Evolutionary conservation across 2,113 vertebrate species (phyloP).

Genomic region (Mungos mungo): DNA sequence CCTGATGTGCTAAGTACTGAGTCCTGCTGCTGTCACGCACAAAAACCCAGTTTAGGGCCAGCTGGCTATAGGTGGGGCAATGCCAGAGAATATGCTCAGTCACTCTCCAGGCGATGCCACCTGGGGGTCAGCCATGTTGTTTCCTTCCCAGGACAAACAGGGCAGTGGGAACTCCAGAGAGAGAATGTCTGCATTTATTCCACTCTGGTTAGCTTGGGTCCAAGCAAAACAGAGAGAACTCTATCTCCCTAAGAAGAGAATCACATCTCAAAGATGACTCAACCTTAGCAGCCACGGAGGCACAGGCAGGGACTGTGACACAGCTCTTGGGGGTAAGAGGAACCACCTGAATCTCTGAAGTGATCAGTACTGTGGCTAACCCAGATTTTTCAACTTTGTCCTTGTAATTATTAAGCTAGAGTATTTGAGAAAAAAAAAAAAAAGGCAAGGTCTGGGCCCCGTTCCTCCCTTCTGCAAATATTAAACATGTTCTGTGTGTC

Average conservation of each 20-base stretch:
- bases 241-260: background rate
- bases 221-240: background rate
- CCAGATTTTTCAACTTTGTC: background rate
- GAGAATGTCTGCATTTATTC: background rate
- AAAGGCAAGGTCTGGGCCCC: background rate
- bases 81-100: background rate
- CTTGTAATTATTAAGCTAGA: background rate
- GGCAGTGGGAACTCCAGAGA: background rate
- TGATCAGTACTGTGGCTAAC: background rate
- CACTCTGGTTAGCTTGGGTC: background rate
- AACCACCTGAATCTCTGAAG: background rate
- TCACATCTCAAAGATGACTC: background rate
- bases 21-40: background rate
- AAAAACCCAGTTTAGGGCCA: too few species aligned
- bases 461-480: background rate
- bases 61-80: background rate
- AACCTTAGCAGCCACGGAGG: background rate
- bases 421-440: background rate
- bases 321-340: background rate
- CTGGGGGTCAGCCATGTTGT: background rate
- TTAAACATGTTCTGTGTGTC: background rate
- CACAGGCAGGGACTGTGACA: rapidly evolving
- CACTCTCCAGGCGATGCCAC: background rate
- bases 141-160: background rate
- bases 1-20: background rate